Evolutionary conservation across 2,797 vertebrate species (phyloP).

Genomic region (Cossypha heuglini): DNA sequence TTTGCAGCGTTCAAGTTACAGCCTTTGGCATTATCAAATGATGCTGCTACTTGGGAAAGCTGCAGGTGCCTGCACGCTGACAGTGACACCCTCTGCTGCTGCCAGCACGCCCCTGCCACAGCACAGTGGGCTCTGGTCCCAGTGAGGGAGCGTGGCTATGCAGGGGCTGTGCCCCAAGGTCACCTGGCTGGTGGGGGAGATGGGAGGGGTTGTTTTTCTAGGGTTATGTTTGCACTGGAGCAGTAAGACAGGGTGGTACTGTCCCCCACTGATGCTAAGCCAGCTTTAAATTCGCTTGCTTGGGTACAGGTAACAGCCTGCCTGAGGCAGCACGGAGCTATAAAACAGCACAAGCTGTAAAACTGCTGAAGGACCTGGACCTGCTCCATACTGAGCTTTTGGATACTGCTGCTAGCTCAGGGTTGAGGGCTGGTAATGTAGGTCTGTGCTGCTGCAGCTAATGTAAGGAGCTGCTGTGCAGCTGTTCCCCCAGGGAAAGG

Average conservation of each 20-base stretch:
- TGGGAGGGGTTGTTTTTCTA: not conserved
- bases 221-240: not conserved
- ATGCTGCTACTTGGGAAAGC: not conserved
- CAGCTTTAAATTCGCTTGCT: not conserved
- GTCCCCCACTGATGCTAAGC: not conserved
- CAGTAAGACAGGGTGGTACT: not conserved
- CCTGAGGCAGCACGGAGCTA: not conserved
- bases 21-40: not conserved
- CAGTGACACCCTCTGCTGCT: not conserved
- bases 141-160: rapidly evolving
- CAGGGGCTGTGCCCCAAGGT: not conserved
- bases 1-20: constrained; percentile 37
- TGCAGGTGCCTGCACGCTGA: not conserved
- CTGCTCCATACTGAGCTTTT: not conserved
- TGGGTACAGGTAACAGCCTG: not conserved
- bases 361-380: constrained; percentile 9
- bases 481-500: not conserved
- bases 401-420: not conserved
- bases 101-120: not conserved
- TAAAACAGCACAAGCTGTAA: constrained; percentile 16
- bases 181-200: not conserved
- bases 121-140: not conserved
- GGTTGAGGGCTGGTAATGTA: not conserved
- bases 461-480: constrained; percentile 1
- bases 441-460: not conserved